Conservation (phyloP, 2,797 vertebrate species). For the Netta rufina region DNA sequence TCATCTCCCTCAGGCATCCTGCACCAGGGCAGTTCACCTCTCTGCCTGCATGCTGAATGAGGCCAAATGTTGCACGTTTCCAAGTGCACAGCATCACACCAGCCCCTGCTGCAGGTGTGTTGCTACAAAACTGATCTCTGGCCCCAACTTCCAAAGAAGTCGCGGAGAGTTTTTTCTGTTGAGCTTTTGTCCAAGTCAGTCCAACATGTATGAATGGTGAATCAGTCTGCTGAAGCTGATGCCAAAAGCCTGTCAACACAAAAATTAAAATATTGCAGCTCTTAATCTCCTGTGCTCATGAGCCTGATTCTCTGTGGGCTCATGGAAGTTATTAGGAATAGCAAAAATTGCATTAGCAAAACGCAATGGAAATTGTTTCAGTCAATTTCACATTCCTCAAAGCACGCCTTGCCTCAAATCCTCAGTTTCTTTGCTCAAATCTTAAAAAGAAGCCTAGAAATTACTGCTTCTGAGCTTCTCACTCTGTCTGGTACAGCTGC, state of each 20-base stretch:
- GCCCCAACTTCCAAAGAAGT: background rate
- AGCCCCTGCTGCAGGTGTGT: background rate
- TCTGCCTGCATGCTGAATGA: background rate
- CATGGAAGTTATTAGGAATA: background rate
- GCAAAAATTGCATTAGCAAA: background rate
- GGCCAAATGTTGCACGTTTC: background rate
- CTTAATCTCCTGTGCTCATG: background rate
- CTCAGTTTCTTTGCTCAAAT: background rate
- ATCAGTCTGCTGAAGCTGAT: background rate
- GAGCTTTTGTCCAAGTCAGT: background rate
- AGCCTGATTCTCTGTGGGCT: background rate
- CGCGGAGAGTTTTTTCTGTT: background rate
- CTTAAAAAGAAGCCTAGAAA: background rate
- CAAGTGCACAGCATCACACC: background rate
- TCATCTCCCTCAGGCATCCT: background rate
- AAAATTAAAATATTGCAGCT: background rate
- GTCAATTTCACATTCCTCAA: background rate
- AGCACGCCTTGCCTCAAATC: background rate
- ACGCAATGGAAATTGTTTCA: background rate
- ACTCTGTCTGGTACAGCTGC: background rate
- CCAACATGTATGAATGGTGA: background rate
- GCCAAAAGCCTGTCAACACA: slow-evolving; percentile 48
- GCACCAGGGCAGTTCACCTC: background rate
- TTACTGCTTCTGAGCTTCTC: background rate
- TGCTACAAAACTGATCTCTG: background rate